Base-by-base conservation (phyloP, 1,140 invertebrate genomes). In the Metaphire vulgaris region DNA sequence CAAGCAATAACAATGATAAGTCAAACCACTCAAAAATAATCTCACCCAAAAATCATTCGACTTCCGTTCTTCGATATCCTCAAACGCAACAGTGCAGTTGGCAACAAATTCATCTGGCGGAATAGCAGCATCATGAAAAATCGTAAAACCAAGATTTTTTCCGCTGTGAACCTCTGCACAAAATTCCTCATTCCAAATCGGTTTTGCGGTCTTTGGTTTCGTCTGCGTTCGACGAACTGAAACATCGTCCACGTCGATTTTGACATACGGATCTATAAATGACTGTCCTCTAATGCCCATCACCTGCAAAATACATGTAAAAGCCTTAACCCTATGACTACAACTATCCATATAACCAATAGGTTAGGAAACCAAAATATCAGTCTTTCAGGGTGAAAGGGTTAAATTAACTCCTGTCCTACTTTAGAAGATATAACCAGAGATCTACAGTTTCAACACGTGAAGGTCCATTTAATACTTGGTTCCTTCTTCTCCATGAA, bases 51-150 rank as follows among this genome's bases (percentile, higher is more conserved):
- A 56, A n/a, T 73, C 72, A 56, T 34, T 64, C n/a, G 72, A 34
- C 32, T 73, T 64, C 34, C 34, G 26, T 2, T 56, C 41, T 21
- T 21, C 89, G 69, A 99, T 88, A 85, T 98, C 94, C 83, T 98
- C 96, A 87, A 99, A 96, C 72, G 93, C 90, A 81, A 99, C 93
- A 80, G 90, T 93, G 88, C 94, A 97, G 87, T 99, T 98, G 77
- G 97, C 97, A 76, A 99, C 96, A 89, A 99, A 99, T 85, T 96
- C 95, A 83, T 92, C 91, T 30, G 96, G 95, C 79, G 96, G 95
- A 82, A 99, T 92, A 65, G 96, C 94, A 79, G 96, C 95, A 90
- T 99, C 95, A 87, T 99, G 97, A 89, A 99, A 99, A 81, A 99
- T 94, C 33, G 97, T 99, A 82, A 99, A 90, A 76, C 94, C 95